A percentile compares a stretch with the other conserved stretches of the same genome.
phyloP scores from a whole-genome alignment of 1,140 invertebrate genomes.

The Nautilus pompilius region DNA sequence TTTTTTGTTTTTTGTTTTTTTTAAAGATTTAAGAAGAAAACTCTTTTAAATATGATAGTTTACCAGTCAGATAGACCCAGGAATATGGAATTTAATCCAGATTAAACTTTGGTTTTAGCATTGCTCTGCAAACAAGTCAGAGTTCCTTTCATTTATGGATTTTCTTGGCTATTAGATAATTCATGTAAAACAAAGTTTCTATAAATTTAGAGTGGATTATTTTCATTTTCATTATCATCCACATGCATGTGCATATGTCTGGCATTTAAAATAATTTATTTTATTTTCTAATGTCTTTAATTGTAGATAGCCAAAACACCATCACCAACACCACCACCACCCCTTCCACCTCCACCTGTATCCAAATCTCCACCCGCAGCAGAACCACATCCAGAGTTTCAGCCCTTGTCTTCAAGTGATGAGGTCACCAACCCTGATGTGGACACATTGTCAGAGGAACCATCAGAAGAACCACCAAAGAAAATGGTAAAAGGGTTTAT shows the following conservation, averaged over 20 bases:
- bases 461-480: not conserved
- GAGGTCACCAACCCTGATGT: not conserved
- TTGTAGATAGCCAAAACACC: too few relatives aligned
- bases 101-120: too few relatives aligned
- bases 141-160: not conserved
- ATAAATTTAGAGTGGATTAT: not conserved
- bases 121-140: slow-evolving; percentile 36
- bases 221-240: too few relatives aligned
- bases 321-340: not conserved
- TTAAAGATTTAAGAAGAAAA: too few relatives aligned
- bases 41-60: too few relatives aligned
- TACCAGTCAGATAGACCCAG: too few relatives aligned
- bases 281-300: too few relatives aligned
- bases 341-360: slow-evolving; percentile 11
- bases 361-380: not conserved
- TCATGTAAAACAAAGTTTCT: not conserved
- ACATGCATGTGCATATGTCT: too few relatives aligned
- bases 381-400: not conserved
- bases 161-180: slow-evolving; percentile 2
- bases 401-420: not conserved
- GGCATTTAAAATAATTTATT: too few relatives aligned
- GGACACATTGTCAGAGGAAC: not conserved
- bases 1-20: too few relatives aligned
- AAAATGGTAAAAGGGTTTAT: too few relatives aligned
- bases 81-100: too few relatives aligned